phyloP scores from a whole-genome alignment of 2,113 vertebrate genomes.

The Mirounga angustirostris region DNA sequence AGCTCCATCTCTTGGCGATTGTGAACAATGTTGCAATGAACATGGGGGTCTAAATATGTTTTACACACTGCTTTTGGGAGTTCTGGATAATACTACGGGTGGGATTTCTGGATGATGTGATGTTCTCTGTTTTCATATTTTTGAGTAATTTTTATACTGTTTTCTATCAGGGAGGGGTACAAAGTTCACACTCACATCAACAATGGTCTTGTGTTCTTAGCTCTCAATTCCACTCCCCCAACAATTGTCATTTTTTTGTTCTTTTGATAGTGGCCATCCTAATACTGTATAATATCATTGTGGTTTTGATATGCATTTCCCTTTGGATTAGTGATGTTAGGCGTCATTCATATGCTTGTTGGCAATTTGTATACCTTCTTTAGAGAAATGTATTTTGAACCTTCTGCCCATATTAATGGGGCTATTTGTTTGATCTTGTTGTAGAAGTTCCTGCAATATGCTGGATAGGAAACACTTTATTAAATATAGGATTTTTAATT shows the following conservation, averaged over 20 bases:
- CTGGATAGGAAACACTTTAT: not conserved
- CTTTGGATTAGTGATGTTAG: not conserved
- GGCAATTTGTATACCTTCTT: not conserved
- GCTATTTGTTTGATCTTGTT: not conserved
- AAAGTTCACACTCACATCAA: no score
- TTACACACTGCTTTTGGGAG: not conserved
- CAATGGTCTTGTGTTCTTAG: not conserved
- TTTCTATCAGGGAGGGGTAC: not conserved
- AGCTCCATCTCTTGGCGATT: not conserved
- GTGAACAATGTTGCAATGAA: not conserved
- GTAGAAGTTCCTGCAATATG: not conserved
- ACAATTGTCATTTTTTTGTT: not conserved
- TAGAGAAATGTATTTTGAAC: not conserved
- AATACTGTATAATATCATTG: not conserved
- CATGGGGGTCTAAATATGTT: not conserved
- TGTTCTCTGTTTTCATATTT: not conserved
- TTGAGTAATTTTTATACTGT: not conserved
- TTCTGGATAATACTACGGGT: not conserved
- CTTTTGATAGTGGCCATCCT: not conserved
- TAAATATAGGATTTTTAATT: not conserved
- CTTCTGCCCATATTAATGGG: not conserved
- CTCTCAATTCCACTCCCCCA: not conserved
- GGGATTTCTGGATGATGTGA: not conserved
- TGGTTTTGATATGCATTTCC: not conserved
- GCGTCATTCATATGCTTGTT: not conserved